Evolutionary conservation across 2,113 vertebrate genomes (phyloP).

Genomic region (Nansenia antarctica): DNA sequence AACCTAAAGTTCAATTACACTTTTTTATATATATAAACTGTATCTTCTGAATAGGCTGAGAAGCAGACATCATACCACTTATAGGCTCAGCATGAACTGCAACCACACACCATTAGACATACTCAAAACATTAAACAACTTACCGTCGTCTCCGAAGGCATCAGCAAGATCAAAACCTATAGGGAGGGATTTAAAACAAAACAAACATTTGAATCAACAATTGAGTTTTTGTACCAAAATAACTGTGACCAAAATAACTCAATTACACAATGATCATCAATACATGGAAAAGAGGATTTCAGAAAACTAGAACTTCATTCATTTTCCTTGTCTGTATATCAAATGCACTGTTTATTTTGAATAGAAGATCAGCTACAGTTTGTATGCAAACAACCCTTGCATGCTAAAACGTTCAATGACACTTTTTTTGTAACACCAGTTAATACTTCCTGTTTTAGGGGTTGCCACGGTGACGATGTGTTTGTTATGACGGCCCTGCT

Average conservation of each 20-base stretch:
- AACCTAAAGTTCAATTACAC: too few species aligned
- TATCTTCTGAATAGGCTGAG: neutral
- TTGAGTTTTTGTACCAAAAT: too few species aligned
- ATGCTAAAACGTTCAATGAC: too few species aligned
- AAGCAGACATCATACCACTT: neutral
- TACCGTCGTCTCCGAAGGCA: slow-evolving; percentile 29
- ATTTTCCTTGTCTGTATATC: neutral
- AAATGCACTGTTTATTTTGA: neutral
- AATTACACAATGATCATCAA: too few species aligned
- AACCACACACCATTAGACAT: neutral
- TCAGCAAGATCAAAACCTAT: neutral
- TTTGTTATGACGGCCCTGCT: slow-evolving; percentile 11
- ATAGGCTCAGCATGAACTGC: neutral
- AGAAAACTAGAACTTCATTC: too few species aligned
- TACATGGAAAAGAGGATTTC: too few species aligned
- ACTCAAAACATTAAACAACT: neutral
- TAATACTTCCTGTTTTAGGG: neutral
- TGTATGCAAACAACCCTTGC: neutral
- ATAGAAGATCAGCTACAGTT: neutral
- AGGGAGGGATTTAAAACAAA: too few species aligned
- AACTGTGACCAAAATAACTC: too few species aligned
- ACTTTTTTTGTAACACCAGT: neutral
- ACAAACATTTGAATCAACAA: too few species aligned
- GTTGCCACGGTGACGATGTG: slow-evolving; percentile 22
- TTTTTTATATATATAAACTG: too few species aligned